These are phyloP conservation scores for Coregonus suidteri DNA, from an alignment of 2,797 vertebrate genomes.

Conservation along the genomic window DNA sequence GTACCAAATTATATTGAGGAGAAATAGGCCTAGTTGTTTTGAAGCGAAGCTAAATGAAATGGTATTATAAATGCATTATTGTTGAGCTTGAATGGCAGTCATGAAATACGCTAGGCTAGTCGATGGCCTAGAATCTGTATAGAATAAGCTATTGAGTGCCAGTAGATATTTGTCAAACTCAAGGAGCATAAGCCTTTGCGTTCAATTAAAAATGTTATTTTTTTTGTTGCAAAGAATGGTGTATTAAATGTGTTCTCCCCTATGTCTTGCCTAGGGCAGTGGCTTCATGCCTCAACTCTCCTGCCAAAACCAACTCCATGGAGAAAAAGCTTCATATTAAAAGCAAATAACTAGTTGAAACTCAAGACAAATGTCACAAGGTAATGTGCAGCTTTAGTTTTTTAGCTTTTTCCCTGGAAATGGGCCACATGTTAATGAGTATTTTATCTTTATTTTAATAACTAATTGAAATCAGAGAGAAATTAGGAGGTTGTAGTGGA, in stretches of 20 bases:
- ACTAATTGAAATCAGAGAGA: background rate
- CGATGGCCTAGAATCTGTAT: background rate
- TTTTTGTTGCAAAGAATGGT: background rate
- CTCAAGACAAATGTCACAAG: constrained; percentile 99
- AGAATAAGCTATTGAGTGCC: background rate
- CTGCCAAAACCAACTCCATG: constrained; percentile 98
- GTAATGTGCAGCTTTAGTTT: constrained; percentile 66
- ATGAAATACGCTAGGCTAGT: background rate
- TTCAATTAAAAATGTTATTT: no score
- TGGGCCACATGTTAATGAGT: background rate
- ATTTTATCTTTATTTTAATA: background rate
- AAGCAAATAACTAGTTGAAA: constrained; percentile 97
- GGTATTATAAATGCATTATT: background rate
- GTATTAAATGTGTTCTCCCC: background rate
- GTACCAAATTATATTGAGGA: background rate
- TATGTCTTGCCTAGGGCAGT: constrained; percentile 78
- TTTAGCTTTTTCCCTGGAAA: background rate
- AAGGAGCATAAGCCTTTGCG: no score
- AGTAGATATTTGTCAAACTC: no score
- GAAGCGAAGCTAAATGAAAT: background rate
- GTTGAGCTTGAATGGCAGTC: background rate
- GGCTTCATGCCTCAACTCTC: constrained; percentile 91
- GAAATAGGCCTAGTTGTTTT: background rate
- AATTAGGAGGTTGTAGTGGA: no score
- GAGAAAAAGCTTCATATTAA: constrained; percentile 97